Base-by-base conservation (phyloP, 2,113 vertebrate species). In the Limnothrissa miodon region DNA sequence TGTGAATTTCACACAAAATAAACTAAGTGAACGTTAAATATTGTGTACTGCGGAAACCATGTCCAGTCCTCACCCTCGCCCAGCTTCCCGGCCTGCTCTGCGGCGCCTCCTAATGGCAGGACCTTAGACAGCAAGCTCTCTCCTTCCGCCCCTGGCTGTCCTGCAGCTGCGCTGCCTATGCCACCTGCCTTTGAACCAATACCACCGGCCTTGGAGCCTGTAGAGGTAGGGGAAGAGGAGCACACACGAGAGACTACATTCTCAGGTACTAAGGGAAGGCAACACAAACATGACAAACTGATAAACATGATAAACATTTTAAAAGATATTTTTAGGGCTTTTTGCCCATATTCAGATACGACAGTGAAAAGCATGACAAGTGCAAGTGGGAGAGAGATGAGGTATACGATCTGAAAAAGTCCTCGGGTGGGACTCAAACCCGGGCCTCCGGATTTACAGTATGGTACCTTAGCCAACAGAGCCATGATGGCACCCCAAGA, bases 81-180 rank as follows among this genome's bases (percentile, higher is more conserved):
- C 85, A 99, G 94, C 94, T 99, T 99, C 84, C 98, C 98, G 5
- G 98, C 98, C 93, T 99, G 97, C 90, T 99, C 98, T 0, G 97
- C 98, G 7, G 98, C 98, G 11, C 93, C 95, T 79, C 97, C 98
- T 0, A 11, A n/a, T 66, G 97, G 97, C 85, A 99, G 94, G 87
- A 99, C 98, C 93, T 99, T 99, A 87, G 98, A 98, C 83, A 99
- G 92, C 86, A 99, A 88, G 0, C 96, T 94, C 1, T 98, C 97
- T 87, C 97, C 97, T 19, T 98, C 98, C 0, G 92, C 91, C 0
- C 95, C 96, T 0, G 96, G 94, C 90, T 97, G 97, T 84, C 95
- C 93, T 0, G 92, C 86, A 17, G 93, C 90, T 10, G 94, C 93
- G 78, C 94, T 95, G 1, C 95, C 45, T 1, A 94, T 94, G 9